Evolutionary conservation across 2,113 vertebrate species (phyloP).

Genomic region (Misgurnus anguillicaudatus): DNA sequence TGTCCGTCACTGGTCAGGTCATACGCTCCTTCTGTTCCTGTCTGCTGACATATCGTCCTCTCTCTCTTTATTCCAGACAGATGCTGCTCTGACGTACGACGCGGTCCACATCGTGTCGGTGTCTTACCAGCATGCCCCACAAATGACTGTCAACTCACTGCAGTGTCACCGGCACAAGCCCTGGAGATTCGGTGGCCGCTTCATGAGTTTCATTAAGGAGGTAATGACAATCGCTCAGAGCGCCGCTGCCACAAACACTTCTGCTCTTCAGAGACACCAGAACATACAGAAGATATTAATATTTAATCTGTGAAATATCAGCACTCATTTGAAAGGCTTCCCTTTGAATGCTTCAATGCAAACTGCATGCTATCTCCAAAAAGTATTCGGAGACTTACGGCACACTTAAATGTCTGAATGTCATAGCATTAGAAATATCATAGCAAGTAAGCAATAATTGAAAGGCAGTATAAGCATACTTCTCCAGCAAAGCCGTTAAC

Average conservation of each 20-base stretch:
- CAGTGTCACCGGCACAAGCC: slow-evolving; percentile 99
- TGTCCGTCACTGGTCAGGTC: slow-evolving; percentile 28
- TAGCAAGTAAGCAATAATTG: no score
- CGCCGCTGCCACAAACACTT: slow-evolving; percentile 15
- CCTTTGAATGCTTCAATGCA: neutral
- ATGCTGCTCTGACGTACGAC: slow-evolving; percentile 96
- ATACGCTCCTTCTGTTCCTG: slow-evolving; percentile 17
- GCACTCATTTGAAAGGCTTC: neutral
- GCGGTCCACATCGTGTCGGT: slow-evolving; percentile 98
- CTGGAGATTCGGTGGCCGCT: slow-evolving; percentile 94
- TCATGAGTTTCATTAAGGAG: slow-evolving; percentile 99
- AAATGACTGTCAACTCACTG: slow-evolving; percentile 98
- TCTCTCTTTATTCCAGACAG: slow-evolving; percentile 89
- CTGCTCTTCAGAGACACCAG: slow-evolving; percentile 17
- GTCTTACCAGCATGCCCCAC: slow-evolving; percentile 94
- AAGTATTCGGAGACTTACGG: neutral
- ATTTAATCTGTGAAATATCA: slow-evolving; percentile 2
- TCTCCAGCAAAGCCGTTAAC: no score
- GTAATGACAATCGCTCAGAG: slow-evolving; percentile 69
- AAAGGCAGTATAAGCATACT: no score
- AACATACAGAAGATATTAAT: slow-evolving; percentile 27
- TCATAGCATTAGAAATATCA: neutral
- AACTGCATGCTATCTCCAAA: neutral
- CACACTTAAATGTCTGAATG: neutral
- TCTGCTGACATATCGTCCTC: slow-evolving; percentile 68